A percentile compares a stretch with the other conserved stretches of the same genome.
Evolutionary conservation across 1,140 invertebrate genomes (phyloP).

Genomic region (Lepidostoma basale): DNA sequence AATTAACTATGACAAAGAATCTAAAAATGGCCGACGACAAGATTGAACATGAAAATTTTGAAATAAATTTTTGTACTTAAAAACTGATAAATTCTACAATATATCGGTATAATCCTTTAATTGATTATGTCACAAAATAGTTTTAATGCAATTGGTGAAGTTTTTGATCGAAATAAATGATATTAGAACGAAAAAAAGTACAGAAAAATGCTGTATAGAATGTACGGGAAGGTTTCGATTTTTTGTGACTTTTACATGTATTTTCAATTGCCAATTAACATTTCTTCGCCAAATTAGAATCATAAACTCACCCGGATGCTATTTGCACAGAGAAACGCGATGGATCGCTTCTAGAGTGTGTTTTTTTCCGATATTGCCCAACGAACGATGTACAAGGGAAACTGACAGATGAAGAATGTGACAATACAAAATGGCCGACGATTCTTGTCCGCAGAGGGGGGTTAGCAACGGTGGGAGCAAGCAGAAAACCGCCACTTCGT

Average conservation of each 20-base stretch:
- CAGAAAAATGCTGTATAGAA: neutral
- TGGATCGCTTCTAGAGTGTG: neutral
- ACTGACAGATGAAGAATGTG: slow-evolving; percentile 11
- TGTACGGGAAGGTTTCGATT: neutral
- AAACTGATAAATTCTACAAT: too few relatives aligned
- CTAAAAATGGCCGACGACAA: too few relatives aligned
- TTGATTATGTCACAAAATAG: too few relatives aligned
- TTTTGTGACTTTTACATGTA: neutral
- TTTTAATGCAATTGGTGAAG: neutral
- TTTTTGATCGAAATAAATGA: neutral
- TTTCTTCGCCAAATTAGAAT: neutral
- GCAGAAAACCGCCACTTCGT: neutral
- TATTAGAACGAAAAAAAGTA: neutral
- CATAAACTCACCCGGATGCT: slow-evolving; percentile 14
- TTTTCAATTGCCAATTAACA: neutral
- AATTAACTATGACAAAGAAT: too few relatives aligned
- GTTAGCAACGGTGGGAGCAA: neutral
- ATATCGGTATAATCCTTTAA: too few relatives aligned
- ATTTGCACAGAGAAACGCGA: neutral
- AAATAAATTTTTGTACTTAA: too few relatives aligned
- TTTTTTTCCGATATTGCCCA: neutral
- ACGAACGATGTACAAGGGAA: slow-evolving; percentile 5
- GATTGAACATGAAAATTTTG: too few relatives aligned
- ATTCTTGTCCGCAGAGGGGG: neutral
- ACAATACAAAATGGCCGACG: slow-evolving; percentile 18